Base-by-base conservation (phyloP, 2,797 vertebrate genomes). In the Ateles fusciceps region DNA sequence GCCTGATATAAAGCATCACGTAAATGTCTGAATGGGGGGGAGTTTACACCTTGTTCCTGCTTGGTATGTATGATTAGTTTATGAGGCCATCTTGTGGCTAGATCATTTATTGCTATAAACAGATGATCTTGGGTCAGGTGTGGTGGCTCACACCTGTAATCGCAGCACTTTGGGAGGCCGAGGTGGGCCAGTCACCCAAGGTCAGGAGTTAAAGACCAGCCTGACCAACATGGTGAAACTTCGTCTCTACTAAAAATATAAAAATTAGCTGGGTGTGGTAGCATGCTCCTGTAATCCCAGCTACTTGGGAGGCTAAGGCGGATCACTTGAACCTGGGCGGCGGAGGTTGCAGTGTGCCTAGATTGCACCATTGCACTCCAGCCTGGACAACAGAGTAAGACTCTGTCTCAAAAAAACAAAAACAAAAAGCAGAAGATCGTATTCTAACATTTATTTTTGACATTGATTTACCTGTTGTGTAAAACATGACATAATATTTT, bases 31-130 rank as follows among this genome's bases (percentile, higher is more conserved):
- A 39, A 26, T n/a, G 19, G 15, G 39, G 5, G 30, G 28, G 8
- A 50, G 26, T 39, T 59, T 50, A 64, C 12, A n/a, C 50, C 72
- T 57, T 91, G 22, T 39, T 39, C 39, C 59, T 83, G 26, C 13
- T 80, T 72, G 42, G 11, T 52, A 0, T 79, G 28, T 64, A 33
- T 33, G 52, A 22, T 50, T 79, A 50, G 50, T 75, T 92, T 90
- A 55, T 88, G n/a, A 95, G 76, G 89, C 72, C 74, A 78, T 55
- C 93, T 91, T 81, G 57, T 93, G 90, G 71, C 76, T 59, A 55
- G 14, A 64, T 94, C 7, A 13, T 59, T 83, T 86, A 85, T 17
- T 75, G 42, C 78, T 22, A 36, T 59, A 76, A 64, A 83, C 28
- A 86, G 42, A 76, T 30, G n/a, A 76, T 50, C 64, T 7, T 21